Base-by-base conservation (phyloP, 2,888 invertebrate genomes). In the Apamea anceps region DNA sequence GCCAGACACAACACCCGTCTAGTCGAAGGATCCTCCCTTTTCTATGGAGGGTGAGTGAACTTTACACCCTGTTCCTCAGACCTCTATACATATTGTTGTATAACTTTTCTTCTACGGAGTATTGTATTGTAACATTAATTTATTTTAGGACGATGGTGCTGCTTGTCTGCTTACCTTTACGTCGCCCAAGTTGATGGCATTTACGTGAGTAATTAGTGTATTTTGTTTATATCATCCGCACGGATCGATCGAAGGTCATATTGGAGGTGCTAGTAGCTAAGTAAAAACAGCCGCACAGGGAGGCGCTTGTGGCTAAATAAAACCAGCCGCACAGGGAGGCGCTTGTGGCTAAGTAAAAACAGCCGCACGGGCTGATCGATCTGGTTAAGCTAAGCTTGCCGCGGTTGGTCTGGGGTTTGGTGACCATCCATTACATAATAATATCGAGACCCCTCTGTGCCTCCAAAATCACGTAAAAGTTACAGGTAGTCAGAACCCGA, bases 161-260 rank as follows among this genome's bases (percentile, higher is more conserved):
- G 97, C 97, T 0, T 97, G 97, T 84, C 94, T 97, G 0, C 79
- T 97, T 32, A 96, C 97, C 0, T 97, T 97, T 84, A 95, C 96
- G 0, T 97, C 97, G 4, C 90, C 97, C 0, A 97, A 97, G 85
- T 84, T 97, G 76, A 95, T 97, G 91, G 95, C 96, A 0, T 95
- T 90, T 84, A 93, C 93, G 96, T 97, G 74, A 96, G 96, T 94
- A 57, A 10, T n/a, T 25, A 57, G 57, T 12, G 15, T 13, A 63
- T 63, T 32, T 63, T 63, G 37, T 66, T 37, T 25, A 65, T 48
- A 37, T 37, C 37, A 37, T 37, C 37, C 37, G 37, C 37, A 37
- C 4, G 37, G 37, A 3, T 37, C 37, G 37, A 37, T 37, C 37
- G 37, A 37, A 37, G 37, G 2, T 37, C 37, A 37, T 37, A 3